These are phyloP conservation scores for Gallinago nigripennis DNA, from an alignment of 2,797 vertebrate genomes.

Conservation along the genomic window DNA sequence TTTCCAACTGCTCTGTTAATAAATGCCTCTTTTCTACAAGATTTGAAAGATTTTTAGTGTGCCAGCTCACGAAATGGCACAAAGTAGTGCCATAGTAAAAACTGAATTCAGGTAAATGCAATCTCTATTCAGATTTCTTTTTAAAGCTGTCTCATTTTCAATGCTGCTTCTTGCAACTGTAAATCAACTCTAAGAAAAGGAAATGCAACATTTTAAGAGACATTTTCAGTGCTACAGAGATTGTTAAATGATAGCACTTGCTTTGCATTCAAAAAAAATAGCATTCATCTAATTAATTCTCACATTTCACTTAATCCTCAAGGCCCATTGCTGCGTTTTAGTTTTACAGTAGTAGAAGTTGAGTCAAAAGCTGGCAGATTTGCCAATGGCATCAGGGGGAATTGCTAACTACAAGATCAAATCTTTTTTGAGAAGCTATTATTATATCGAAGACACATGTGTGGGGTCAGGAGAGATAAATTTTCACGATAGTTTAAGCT, in stretches of 20 bases:
- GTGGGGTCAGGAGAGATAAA: fast-evolving
- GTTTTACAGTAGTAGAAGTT: not conserved
- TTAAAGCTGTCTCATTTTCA: constrained; percentile 25
- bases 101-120: constrained; percentile 20
- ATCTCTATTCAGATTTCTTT: not conserved
- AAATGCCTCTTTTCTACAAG: not conserved
- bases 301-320: not conserved
- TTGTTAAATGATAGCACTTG: not conserved
- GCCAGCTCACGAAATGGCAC: not conserved
- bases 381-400: not conserved
- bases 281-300: not conserved
- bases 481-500: not conserved
- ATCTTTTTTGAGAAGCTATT: not conserved
- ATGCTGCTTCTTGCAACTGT: not conserved
- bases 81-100: not conserved
- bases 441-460: not conserved
- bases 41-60: not conserved
- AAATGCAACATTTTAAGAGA: not conserved
- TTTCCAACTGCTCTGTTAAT: not conserved
- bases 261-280: not conserved
- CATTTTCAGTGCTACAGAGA: not conserved
- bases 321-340: not conserved
- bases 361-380: not conserved
- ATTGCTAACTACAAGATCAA: not conserved
- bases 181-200: constrained; percentile 2